Evolutionary conservation across 2,888 invertebrate species (phyloP), one percentile per base, ranked within the genome.

Genomic region (Clivina fossor): DNA sequence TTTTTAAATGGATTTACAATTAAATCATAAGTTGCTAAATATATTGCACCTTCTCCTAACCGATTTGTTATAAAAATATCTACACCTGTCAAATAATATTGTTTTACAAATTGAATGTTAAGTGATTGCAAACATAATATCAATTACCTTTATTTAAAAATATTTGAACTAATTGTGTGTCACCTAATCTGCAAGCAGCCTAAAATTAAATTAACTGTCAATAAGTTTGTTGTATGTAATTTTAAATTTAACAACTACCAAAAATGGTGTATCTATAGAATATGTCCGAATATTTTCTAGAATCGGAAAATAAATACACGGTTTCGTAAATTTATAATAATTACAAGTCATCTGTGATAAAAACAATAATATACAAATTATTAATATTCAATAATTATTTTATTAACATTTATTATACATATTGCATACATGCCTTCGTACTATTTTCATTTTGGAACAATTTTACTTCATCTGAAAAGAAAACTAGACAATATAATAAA

Each of bases 11-110:
- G 65, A 50, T 68, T 58, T 57, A 63, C 62, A 9, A 70, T 64
- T 35, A 65, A 64, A 58, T 66, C 61, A 50, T 66, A 69, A 13
- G 63, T 58, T 1, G 70, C 68, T 35, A 71, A 60, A 59, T 69
- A 69, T 53, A 71, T 68, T 1, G 69, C 63, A 1, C 67, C 63
- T 62, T 71, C 71, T 4, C 65, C 61, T 15, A 62, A 60, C 4
- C 46, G 44, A 1, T 71, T 67, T 56, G 62, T 68, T 15, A 62
- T 35, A 22, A 58, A 58, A 33, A 71, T 44, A 49, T 69, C 60
- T 9, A 67, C 71, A 16, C 68, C 69, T 66, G 37, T 16, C 58
- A 61, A 20, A 53, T 53, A 13, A 22, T n/a, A 33, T 16, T n/a
- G n/a, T n/a, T n/a, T n/a, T n/a, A n/a, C n/a, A n/a, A 26, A 28